Evolutionary conservation across 2,797 vertebrate species (phyloP).

Genomic region (Urosaurus nigricauda): DNA sequence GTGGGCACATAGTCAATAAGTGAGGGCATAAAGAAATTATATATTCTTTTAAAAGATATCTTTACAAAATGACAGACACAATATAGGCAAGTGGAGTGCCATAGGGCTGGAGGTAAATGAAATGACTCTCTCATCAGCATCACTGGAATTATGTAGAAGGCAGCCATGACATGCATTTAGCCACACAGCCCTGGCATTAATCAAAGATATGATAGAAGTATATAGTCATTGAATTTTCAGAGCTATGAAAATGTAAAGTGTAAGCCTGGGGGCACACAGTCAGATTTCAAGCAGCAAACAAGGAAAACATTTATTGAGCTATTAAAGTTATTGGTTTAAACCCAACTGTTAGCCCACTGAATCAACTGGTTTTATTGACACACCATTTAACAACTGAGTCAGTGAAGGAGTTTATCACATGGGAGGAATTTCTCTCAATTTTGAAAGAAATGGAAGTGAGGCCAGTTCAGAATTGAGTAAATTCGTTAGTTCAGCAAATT

Average conservation of each 20-base stretch:
- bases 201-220: neutral
- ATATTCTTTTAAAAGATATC: neutral
- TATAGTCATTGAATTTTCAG: neutral
- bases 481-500: too few relatives aligned
- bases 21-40: neutral
- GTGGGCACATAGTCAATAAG: neutral
- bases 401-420: too few relatives aligned
- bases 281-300: constrained; percentile 11
- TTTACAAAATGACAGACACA: neutral
- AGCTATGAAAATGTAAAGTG: neutral
- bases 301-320: neutral
- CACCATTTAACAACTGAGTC: too few relatives aligned
- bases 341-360: too few relatives aligned
- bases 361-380: too few relatives aligned
- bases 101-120: too few relatives aligned
- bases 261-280: neutral
- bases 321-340: neutral
- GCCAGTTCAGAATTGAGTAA: too few relatives aligned
- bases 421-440: too few relatives aligned
- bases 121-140: too few relatives aligned
- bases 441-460: too few relatives aligned
- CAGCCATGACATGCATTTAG: too few relatives aligned
- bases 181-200: neutral
- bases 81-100: too few relatives aligned
- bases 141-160: neutral